Base-by-base conservation (phyloP, 2,797 vertebrate species). In the Poecilia gillii region DNA sequence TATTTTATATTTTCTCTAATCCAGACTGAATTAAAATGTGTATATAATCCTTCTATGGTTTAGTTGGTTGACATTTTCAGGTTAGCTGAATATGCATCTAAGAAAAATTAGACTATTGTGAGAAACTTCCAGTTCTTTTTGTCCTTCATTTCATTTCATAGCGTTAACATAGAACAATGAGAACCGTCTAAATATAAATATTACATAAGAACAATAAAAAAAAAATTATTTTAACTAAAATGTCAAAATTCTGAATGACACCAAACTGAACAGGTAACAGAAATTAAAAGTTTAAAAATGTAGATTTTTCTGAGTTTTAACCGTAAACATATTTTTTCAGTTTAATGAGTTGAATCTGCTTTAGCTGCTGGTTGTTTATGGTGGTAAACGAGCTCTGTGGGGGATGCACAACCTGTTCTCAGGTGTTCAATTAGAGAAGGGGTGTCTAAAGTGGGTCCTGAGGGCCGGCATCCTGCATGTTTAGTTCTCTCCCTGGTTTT, bases 371-470 rank as follows among this genome's bases (percentile, higher is more conserved):
- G 66, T 43, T 70, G 39, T 70, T 43, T 68, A 20, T 1, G 62
- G 31, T 39, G 33, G 18, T 41, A 4, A 39, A 39, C 2, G 16
- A 39, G 3, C 62, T 68, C 64, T 41, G 16, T 14, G 36, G 8
- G 33, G 7, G 64, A 68, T 0, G 33, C 4, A 28, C 51, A 66
- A 6, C 18, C 31, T n/a, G 6, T 6, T 88, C 91, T 45, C 91
- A 1, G 0, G 83, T 47, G 89, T 71, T 73, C 78, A 83, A 91
- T 92, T 91, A 87, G 43, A 23, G 39, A 5, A 39, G 6, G 39
- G 39, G 39, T 39, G 39, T 41, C 39, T 6, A 41, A 41, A 41
- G 39, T 41, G 39, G 39, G 6, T 41, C 39, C 39, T 7, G 6
- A 41, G 39, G 6, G 1, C 39, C 6, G 39, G 39, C 39, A 41